Conservation (phyloP, 2,888 invertebrate species). For the Diadegma fenestrale region DNA sequence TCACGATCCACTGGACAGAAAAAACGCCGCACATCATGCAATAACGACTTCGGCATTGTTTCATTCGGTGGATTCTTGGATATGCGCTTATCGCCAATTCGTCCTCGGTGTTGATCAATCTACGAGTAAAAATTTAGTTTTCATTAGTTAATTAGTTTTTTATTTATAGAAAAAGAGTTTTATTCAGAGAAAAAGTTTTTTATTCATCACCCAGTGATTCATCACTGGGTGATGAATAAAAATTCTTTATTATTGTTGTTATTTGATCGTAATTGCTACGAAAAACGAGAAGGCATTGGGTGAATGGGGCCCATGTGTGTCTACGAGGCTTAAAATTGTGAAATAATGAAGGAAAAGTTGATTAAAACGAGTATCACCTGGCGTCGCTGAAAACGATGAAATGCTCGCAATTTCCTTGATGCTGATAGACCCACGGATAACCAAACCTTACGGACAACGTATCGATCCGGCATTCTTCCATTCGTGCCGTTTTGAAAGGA, state of each 20-base stretch:
- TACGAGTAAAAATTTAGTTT: too few species aligned
- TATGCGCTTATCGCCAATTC: constrained; percentile 85
- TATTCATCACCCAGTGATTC: too few species aligned
- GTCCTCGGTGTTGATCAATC: constrained; percentile 86
- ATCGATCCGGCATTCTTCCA: constrained; percentile 86
- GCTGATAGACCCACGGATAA: constrained; percentile 92
- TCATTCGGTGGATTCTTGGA: constrained; percentile 87
- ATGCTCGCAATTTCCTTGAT: too few species aligned
- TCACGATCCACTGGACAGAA: constrained; percentile 90
- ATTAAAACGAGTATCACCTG: constrained; percentile 82
- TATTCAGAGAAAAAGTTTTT: too few species aligned
- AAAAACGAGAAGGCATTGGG: too few species aligned
- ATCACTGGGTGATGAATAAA: too few species aligned
- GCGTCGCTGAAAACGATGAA: too few species aligned
- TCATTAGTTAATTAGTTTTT: too few species aligned
- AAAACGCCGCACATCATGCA: constrained; percentile 89
- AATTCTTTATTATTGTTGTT: too few species aligned
- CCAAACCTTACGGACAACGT: constrained; percentile 86
- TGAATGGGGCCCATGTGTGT: too few species aligned
- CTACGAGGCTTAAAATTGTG: constrained; percentile 37
- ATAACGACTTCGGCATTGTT: constrained; percentile 86
- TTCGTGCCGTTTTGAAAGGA: constrained; percentile 85
- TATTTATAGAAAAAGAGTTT: too few species aligned
- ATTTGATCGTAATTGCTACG: too few species aligned
- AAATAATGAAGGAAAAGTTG: neutral